Evolutionary conservation across 2,113 vertebrate species (phyloP).

Genomic region (Psittacara wagleri): DNA sequence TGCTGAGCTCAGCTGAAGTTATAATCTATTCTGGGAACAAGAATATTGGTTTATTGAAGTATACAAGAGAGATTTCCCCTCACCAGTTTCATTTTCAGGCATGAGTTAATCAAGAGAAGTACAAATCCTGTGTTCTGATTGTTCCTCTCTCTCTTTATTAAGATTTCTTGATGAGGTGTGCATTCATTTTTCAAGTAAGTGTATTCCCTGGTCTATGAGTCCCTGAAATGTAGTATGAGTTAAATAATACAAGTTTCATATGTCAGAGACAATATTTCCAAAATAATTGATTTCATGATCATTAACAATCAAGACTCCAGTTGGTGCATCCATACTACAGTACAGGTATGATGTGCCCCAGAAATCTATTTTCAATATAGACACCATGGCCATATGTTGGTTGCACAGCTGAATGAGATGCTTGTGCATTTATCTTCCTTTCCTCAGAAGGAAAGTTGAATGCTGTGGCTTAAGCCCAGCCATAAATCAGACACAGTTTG

Average conservation of each 20-base stretch:
- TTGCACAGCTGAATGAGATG: not conserved
- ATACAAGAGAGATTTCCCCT: not conserved
- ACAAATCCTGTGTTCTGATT: accelerated
- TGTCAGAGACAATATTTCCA: not conserved
- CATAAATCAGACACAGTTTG: too few relatives aligned
- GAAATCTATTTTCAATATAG: not conserved
- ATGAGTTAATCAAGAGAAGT: not conserved
- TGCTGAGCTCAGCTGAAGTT: not conserved
- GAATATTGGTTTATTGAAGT: not conserved
- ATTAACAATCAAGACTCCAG: not conserved
- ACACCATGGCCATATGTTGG: not conserved
- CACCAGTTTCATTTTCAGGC: not conserved
- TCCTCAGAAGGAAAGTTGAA: not conserved
- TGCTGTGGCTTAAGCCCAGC: too few relatives aligned
- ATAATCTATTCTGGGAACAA: not conserved
- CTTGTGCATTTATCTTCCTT: accelerated
- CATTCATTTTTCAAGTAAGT: not conserved
- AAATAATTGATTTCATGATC: not conserved
- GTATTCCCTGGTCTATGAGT: too few relatives aligned
- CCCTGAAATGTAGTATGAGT: not conserved
- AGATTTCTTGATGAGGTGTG: not conserved
- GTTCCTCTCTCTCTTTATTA: not conserved
- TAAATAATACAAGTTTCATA: not conserved
- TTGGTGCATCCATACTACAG: not conserved
- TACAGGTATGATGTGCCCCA: not conserved